These are phyloP conservation scores for Cataglyphis albicans DNA, from an alignment of 2,888 invertebrate species.

Conservation along the genomic window DNA sequence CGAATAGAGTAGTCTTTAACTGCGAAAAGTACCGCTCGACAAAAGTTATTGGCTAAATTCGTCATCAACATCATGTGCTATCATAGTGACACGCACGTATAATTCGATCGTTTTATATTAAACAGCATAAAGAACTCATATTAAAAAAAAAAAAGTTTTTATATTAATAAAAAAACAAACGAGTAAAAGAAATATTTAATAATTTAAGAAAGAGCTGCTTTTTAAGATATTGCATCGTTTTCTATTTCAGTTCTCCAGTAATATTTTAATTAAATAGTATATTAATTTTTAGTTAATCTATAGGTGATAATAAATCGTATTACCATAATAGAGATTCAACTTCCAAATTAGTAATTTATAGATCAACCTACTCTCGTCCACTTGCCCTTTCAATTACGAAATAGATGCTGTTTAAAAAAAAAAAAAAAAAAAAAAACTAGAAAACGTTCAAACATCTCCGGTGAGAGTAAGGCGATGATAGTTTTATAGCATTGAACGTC, in stretches of 20 bases:
- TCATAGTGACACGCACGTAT: constrained; percentile 19
- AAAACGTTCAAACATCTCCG: neutral
- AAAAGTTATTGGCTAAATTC: constrained; percentile 50
- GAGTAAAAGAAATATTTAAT: constrained; percentile 12
- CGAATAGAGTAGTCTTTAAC: constrained; percentile 45
- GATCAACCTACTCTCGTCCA: constrained; percentile 7
- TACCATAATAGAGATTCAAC: neutral
- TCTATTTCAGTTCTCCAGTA: neutral
- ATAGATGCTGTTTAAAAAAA: constrained; percentile 5
- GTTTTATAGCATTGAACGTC: constrained; percentile 52
- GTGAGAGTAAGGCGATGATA: constrained; percentile 22
- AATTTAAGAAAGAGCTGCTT: neutral
- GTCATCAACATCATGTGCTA: constrained; percentile 10
- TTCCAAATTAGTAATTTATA: neutral
- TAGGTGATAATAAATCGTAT: neutral
- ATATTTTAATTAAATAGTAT: neutral
- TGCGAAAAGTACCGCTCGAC: constrained; percentile 47
- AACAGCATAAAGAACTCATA: neutral
- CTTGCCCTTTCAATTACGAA: constrained; percentile 23
- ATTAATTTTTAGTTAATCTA: constrained; percentile 4
- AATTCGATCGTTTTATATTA: neutral
- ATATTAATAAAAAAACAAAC: neutral
- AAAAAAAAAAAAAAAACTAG: neutral
- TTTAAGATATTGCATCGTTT: neutral
- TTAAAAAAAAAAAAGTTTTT: constrained; percentile 11